These are phyloP conservation scores for Catharus bicknelli DNA, from an alignment of 2,113 vertebrate genomes.

Conservation along the genomic window DNA sequence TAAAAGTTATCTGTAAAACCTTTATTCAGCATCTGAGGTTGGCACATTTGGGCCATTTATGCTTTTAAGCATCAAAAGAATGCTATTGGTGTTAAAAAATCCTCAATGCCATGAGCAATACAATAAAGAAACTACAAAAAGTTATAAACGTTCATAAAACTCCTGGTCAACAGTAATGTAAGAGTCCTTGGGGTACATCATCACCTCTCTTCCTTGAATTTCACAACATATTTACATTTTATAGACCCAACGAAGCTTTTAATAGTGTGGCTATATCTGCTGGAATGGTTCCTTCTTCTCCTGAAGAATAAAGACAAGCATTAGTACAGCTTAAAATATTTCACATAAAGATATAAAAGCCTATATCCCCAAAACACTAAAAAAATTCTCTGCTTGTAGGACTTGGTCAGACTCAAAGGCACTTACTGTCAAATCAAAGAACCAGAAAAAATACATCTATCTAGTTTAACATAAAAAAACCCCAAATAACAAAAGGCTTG, in stretches of 20 bases:
- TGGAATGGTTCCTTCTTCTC: conserved; percentile 84
- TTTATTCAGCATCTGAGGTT: conserved; percentile 61
- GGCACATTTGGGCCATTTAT: conserved; percentile 49
- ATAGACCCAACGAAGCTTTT: conserved; percentile 92
- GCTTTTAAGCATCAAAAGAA: conserved; percentile 63
- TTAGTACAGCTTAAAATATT: neutral
- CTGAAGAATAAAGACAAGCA: conserved; percentile 61
- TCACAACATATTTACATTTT: conserved; percentile 49
- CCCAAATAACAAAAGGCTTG: neutral
- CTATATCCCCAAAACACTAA: neutral
- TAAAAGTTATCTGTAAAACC: conserved; percentile 71
- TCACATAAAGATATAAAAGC: neutral
- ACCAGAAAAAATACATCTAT: neutral
- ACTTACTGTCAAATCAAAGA: neutral
- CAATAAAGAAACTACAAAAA: conserved; percentile 72
- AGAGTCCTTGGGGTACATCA: conserved; percentile 64
- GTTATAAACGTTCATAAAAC: conserved; percentile 73
- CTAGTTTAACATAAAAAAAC: neutral
- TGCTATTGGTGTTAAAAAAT: conserved; percentile 63
- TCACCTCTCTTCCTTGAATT: conserved; percentile 37
- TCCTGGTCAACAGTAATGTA: conserved; percentile 51
- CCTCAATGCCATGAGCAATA: conserved; percentile 65
- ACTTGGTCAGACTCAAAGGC: neutral
- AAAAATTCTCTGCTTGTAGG: neutral
- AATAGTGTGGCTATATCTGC: conserved; percentile 93